Base-by-base conservation (phyloP, 1,140 invertebrate genomes). In the Caenorhabditis inopinata region DNA sequence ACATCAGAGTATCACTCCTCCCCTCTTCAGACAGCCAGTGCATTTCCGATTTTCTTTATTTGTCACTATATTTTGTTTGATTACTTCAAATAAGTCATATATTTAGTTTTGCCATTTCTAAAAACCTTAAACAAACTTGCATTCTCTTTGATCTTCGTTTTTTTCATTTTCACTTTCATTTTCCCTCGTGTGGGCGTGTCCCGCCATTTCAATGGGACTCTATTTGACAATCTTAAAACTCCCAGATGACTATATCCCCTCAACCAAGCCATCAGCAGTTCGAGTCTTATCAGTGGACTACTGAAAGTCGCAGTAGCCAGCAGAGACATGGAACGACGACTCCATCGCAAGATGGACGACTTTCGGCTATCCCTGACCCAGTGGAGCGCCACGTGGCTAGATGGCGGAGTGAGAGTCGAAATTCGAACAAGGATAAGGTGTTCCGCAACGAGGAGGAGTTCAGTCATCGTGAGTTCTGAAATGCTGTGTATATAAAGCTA, bases 381-480 rank as follows among this genome's bases (percentile, higher is more conserved):
- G 78, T 79, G 0, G 78, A 79, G 14, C 78, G 78, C 11, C 35
- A 79, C 68, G 78, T 79, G 45, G 73, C 62, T 11, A 14, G 78
- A 29, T 79, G 78, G 78, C 18, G 78, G 12, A 79, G 78, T 45
- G 78, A 79, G 68, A 75, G 78, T 23, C 6, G 62, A 3, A 46
- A 42, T 23, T 74, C 62, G 5, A 79, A 79, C 23, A 47, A 47
- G 35, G 78, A 79, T 35, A 47, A 47, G 18, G 78, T 62, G n/a
- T 79, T 79, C 78, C 62, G 58, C 14, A 79, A 75, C 27, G 78
- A 79, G 21, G 78, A 79, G 46, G 78, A 79, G 29, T 47, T 47
- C 18, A 68, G 51, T 49, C 48, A 62, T 23, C 78, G 78, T 79
- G 29, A 51, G 78, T 74, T 46, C 11, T 48, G 18, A 27, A 27